Percentiles rank a stretch among this genome's conserved stretches.
phyloP scores from a whole-genome alignment of 2,888 invertebrate genomes.

The Stenolophus ochropezus region DNA sequence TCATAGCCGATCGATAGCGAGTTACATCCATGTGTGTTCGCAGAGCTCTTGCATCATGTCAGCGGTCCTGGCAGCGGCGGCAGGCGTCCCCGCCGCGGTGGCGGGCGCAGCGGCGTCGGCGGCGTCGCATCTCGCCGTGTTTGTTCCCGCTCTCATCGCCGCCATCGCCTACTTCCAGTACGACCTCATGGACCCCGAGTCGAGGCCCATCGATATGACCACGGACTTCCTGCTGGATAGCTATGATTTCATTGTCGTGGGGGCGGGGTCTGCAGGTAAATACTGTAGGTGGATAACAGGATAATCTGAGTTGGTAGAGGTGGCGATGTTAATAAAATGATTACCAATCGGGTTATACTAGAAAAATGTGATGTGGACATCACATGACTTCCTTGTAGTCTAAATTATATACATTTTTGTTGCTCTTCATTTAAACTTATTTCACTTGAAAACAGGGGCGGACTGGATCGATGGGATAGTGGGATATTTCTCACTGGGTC shows the following conservation, averaged over 20 bases:
- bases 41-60: constrained; percentile 74
- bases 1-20: no score
- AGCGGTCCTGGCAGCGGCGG: constrained; percentile 74
- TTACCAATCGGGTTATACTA: no score
- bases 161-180: constrained; percentile 91
- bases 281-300: neutral
- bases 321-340: no score
- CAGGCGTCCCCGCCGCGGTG: constrained; percentile 78
- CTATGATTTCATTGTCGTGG: constrained; percentile 91
- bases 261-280: constrained; percentile 89
- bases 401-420: no score
- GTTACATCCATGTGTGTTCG: neutral
- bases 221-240: constrained; percentile 79
- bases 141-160: constrained; percentile 88
- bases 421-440: no score
- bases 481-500: no score
- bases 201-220: constrained; percentile 82
- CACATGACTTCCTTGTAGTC: no score
- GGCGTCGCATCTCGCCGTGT: constrained; percentile 84
- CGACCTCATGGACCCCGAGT: constrained; percentile 89
- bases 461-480: no score
- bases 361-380: no score
- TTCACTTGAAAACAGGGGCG: no score
- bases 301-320: no score
- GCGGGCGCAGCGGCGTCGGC: constrained; percentile 82